phyloP scores from a whole-genome alignment of 2,797 vertebrate species.

The Presbytis comata region DNA sequence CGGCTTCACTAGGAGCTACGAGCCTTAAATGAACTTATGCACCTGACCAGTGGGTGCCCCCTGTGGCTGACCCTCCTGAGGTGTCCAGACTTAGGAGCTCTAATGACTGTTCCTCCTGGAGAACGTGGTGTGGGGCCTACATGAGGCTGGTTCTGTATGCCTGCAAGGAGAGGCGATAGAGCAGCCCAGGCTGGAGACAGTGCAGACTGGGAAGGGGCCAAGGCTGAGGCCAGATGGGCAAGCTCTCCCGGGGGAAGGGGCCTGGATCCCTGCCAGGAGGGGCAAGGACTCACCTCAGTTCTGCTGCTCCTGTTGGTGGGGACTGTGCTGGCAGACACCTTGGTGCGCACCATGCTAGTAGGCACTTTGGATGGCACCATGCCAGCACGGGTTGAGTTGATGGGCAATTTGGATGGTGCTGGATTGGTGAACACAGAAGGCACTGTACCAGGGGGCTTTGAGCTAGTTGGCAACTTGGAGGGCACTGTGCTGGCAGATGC shows the following conservation, averaged over 20 bases:
- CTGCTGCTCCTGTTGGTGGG: not conserved
- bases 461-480: constrained; percentile 50
- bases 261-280: not conserved
- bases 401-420: constrained; percentile 54
- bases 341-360: not conserved
- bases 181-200: not conserved
- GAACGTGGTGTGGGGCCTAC: not conserved
- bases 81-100: not conserved
- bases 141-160: not conserved
- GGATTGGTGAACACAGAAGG: not conserved
- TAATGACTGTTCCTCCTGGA: not conserved
- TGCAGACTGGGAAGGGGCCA: not conserved
- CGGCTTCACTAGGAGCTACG: not conserved
- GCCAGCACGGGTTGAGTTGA: not conserved
- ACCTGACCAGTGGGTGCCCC: not conserved
- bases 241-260: not conserved
- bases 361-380: not conserved
- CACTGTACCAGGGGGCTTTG: not conserved
- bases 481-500: not conserved
- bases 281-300: constrained; percentile 47
- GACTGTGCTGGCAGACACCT: not conserved
- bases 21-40: not conserved
- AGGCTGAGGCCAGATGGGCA: not conserved
- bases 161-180: not conserved
- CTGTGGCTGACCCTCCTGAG: not conserved